Conservation (phyloP, 2,797 vertebrate genomes). For the Astyanax mexicanus region DNA sequence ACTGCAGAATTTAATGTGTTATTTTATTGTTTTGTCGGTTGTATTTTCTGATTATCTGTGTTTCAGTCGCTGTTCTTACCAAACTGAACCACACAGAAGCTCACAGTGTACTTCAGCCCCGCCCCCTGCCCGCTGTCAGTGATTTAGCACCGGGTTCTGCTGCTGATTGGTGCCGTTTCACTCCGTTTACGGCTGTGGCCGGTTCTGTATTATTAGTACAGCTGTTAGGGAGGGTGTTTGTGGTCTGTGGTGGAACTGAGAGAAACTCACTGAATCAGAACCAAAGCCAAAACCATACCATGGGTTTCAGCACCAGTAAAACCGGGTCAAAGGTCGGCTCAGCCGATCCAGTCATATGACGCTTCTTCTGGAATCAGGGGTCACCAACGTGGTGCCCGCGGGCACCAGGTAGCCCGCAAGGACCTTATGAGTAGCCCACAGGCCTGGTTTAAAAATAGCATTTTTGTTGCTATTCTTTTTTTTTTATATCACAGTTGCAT, state of each 20-base stretch:
- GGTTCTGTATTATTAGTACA: background rate
- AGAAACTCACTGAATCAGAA: background rate
- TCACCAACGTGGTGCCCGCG: too few relatives aligned
- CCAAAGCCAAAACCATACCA: background rate
- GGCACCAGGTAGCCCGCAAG: too few relatives aligned
- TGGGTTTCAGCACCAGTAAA: background rate
- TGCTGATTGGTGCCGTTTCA: background rate
- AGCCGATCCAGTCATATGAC: background rate
- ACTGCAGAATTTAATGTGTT: too few relatives aligned
- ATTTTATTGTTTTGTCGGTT: too few relatives aligned
- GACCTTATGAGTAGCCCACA: too few relatives aligned
- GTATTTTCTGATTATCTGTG: too few relatives aligned
- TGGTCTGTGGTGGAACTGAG: background rate
- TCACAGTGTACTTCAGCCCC: background rate
- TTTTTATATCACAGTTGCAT: too few relatives aligned
- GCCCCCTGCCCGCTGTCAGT: conserved; percentile 15
- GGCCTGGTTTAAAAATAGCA: too few relatives aligned
- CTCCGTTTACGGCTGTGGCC: background rate
- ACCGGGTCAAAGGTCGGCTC: conserved; percentile 22
- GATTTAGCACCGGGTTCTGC: background rate
- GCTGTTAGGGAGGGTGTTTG: background rate
- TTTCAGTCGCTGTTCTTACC: background rate
- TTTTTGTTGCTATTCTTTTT: too few relatives aligned
- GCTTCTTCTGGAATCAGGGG: too few relatives aligned
- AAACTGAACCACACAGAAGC: background rate